Evolutionary conservation across 2,888 invertebrate species (phyloP).

Genomic region (Uloborus plumipes): DNA sequence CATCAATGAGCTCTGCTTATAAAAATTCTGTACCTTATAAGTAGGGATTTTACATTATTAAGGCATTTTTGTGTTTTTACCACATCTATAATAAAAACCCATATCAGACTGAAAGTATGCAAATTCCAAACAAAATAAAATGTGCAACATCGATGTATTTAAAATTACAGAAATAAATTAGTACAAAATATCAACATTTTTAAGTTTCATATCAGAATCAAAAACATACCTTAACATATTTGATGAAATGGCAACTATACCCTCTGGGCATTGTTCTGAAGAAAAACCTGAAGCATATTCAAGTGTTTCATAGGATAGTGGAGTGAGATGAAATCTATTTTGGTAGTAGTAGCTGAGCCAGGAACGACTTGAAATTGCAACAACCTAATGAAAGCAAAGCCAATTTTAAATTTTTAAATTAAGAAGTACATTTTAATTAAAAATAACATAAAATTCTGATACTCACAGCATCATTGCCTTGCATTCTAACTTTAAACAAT

Average conservation of each 20-base stretch:
- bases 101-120: too few species aligned
- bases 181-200: too few species aligned
- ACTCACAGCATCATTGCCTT: conserved; percentile 90
- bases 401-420: background rate
- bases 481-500: conserved; percentile 94
- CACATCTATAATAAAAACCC: too few species aligned
- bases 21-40: too few species aligned
- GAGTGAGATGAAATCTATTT: conserved; percentile 93
- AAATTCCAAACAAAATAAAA: too few species aligned
- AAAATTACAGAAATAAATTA: too few species aligned
- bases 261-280: conserved; percentile 97
- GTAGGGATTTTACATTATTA: too few species aligned
- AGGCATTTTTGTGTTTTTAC: too few species aligned
- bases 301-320: conserved; percentile 93
- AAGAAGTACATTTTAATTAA: background rate
- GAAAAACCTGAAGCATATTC: conserved; percentile 97
- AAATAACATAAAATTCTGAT: background rate
- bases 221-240: conserved; percentile 83
- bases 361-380: conserved; percentile 97
- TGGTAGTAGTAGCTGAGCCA: conserved; percentile 99
- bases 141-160: too few species aligned
- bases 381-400: conserved; percentile 73
- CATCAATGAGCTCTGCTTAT: too few species aligned
- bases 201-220: background rate
- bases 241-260: conserved; percentile 98